Evolutionary conservation across 2,888 invertebrate species (phyloP).

Genomic region (Neoascia interrupta): DNA sequence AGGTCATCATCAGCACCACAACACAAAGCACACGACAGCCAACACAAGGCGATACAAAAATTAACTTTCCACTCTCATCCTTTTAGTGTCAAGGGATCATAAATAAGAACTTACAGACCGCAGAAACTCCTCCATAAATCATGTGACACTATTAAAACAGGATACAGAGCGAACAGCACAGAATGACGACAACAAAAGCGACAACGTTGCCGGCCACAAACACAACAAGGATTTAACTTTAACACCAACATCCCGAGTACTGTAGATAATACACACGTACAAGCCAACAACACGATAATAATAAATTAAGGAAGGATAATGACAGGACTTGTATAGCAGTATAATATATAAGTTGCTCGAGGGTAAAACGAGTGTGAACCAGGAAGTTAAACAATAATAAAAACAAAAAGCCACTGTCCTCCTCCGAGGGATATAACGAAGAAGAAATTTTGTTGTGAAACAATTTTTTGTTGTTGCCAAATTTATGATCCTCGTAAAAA

Average conservation of each 20-base stretch:
- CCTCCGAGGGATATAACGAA: too few species aligned
- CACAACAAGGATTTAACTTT: slow-evolving; percentile 59
- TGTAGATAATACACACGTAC: slow-evolving; percentile 14
- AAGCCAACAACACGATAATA: slow-evolving; percentile 49
- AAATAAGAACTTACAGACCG: slow-evolving; percentile 57
- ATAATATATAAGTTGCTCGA: neutral
- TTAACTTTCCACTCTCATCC: slow-evolving; percentile 45
- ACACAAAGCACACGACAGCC: slow-evolving; percentile 13
- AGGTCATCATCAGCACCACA: too few species aligned
- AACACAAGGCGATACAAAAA: slow-evolving; percentile 29
- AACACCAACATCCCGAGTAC: too few species aligned
- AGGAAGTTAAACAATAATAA: slow-evolving; percentile 55
- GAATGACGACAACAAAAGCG: slow-evolving; percentile 19
- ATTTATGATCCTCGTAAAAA: slow-evolving; percentile 63
- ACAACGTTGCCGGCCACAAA: slow-evolving; percentile 13
- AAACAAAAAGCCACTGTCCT: neutral
- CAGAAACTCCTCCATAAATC: slow-evolving; percentile 63
- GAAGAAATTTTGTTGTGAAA: too few species aligned
- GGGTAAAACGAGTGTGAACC: slow-evolving; percentile 57
- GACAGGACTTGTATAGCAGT: slow-evolving; percentile 45
- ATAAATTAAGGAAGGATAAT: slow-evolving; percentile 69
- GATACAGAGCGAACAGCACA: slow-evolving; percentile 40
- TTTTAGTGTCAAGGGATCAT: slow-evolving; percentile 49
- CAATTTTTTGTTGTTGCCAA: slow-evolving; percentile 25
- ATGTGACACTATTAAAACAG: slow-evolving; percentile 64